Conservation (phyloP, 2,113 vertebrate genomes). For the Tragelaphus imberbis region DNA sequence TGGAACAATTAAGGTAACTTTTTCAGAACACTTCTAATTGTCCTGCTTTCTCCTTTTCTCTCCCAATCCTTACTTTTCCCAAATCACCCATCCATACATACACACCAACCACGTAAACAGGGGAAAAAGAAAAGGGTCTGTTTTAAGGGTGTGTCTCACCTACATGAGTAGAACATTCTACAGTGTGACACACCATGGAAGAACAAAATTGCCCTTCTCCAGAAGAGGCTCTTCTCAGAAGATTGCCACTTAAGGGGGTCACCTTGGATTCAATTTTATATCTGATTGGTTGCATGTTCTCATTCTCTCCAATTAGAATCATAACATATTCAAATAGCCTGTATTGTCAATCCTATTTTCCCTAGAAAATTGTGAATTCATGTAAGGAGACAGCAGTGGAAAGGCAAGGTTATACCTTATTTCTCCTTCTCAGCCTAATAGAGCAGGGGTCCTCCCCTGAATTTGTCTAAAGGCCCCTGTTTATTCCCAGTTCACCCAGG, state of each 20-base stretch:
- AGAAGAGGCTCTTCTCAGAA: neutral
- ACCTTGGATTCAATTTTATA: neutral
- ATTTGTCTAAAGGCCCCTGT: neutral
- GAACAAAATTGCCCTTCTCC: neutral
- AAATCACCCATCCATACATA: neutral
- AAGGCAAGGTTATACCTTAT: neutral
- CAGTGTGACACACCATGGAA: neutral
- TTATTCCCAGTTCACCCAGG: neutral
- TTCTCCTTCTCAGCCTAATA: neutral
- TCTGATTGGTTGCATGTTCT: neutral
- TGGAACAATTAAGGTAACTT: neutral
- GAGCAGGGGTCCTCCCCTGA: neutral
- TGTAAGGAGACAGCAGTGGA: neutral
- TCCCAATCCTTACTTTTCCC: neutral
- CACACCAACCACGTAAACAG: neutral
- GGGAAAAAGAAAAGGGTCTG: neutral
- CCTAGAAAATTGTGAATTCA: conserved; percentile 9
- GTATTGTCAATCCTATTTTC: conserved; percentile 11
- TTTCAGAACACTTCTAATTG: neutral
- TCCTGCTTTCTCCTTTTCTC: neutral
- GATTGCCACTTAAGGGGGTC: neutral
- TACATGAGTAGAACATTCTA: neutral
- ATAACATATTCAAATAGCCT: conserved; percentile 15
- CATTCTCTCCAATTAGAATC: conserved; percentile 48
- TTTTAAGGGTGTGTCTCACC: neutral